A percentile compares a stretch with the other conserved stretches of the same genome.
These are phyloP conservation scores for Pagrus major DNA, from an alignment of 2,113 vertebrate genomes.

Conservation along the genomic window DNA sequence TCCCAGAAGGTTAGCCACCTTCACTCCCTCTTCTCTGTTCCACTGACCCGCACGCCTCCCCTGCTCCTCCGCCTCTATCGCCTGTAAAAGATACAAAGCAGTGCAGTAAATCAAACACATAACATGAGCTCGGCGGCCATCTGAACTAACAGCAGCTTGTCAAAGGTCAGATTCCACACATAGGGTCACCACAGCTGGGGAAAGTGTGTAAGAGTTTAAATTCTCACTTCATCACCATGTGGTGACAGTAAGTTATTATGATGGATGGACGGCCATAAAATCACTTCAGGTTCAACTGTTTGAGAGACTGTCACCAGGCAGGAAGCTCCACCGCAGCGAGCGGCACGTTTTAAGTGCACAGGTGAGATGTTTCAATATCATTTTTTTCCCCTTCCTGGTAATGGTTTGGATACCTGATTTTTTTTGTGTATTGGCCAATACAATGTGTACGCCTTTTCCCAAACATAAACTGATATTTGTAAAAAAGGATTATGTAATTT, in stretches of 20 bases:
- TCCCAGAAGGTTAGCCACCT: slow-evolving; percentile 71
- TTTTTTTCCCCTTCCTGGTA: too few relatives aligned
- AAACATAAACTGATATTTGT: too few relatives aligned
- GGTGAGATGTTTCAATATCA: too few relatives aligned
- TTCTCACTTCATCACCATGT: slow-evolving; percentile 26
- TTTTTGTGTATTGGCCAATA: too few relatives aligned
- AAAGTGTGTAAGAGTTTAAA: slow-evolving; percentile 45
- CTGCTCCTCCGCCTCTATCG: slow-evolving; percentile 28
- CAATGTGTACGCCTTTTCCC: too few relatives aligned
- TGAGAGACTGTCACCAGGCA: not conserved
- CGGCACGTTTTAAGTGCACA: not conserved
- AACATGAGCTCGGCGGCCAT: slow-evolving; percentile 38
- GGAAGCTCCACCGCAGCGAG: not conserved
- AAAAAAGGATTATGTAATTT: too few relatives aligned
- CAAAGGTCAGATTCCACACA: slow-evolving; percentile 56
- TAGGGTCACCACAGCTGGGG: slow-evolving; percentile 43
- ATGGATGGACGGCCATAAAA: slow-evolving; percentile 28
- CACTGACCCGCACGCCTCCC: slow-evolving; percentile 59
- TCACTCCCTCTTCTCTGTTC: slow-evolving; percentile 77
- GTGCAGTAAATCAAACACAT: slow-evolving; percentile 35
- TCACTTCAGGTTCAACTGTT: not conserved
- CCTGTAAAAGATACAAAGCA: slow-evolving; percentile 58
- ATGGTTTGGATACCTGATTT: too few relatives aligned
- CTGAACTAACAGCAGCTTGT: slow-evolving; percentile 65
- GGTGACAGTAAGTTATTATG: slow-evolving; percentile 18